Percentiles rank a stretch among this genome's conserved stretches.
These are phyloP conservation scores for Acomys russatus DNA, from an alignment of 2,797 vertebrate genomes.

Conservation along the genomic window DNA sequence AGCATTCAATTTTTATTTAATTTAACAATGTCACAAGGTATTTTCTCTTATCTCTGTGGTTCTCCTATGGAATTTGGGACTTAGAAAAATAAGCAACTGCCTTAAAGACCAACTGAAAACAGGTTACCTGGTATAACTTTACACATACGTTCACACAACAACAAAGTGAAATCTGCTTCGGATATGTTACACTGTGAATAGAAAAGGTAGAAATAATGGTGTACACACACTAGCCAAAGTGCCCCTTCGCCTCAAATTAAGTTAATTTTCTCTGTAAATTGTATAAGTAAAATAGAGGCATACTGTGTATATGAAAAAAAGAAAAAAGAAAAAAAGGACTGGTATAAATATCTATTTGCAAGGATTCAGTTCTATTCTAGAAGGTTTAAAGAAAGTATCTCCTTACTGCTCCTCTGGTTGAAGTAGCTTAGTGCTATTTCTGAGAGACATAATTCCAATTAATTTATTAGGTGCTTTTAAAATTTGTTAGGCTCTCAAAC, in stretches of 20 bases:
- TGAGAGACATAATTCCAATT: neutral
- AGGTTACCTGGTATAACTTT: neutral
- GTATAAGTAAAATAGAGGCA: neutral
- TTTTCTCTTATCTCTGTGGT: neutral
- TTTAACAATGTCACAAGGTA: neutral
- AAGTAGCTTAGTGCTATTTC: neutral
- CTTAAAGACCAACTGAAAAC: neutral
- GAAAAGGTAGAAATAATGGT: fast-evolving
- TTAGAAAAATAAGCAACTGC: neutral
- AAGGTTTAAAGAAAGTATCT: neutral
- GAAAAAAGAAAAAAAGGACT: neutral
- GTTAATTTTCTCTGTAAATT: neutral
- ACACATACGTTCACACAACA: neutral
- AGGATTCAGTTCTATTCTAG: conserved; percentile 11
- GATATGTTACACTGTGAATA: fast-evolving
- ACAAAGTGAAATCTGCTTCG: neutral
- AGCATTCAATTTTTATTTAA: neutral
- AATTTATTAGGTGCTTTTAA: neutral
- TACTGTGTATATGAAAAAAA: too few relatives aligned
- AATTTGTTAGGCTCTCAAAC: neutral
- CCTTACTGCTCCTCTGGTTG: neutral
- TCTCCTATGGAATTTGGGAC: neutral
- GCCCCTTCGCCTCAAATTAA: neutral
- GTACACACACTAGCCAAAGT: neutral
- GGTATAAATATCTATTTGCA: neutral